A percentile compares a stretch with the other conserved stretches of the same genome.
Conservation (phyloP, 2,797 vertebrate species). For the Acrossocheilus wenchowensis region DNA sequence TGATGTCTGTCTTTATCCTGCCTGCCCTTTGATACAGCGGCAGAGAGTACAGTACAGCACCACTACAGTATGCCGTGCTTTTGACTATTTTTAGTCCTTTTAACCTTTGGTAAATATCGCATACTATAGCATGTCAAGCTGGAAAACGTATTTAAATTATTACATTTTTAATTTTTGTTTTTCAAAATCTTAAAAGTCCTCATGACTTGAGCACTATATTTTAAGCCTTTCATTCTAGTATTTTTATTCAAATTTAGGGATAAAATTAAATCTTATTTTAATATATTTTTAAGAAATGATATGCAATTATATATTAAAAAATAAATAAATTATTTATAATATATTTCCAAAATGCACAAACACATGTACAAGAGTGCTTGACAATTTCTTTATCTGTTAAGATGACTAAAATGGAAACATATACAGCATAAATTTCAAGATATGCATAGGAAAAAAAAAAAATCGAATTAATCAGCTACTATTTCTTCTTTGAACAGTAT, state of each 20-base stretch:
- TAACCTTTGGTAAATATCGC: background rate
- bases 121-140: background rate
- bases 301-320: too few relatives aligned
- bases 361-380: background rate
- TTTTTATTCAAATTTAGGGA: background rate
- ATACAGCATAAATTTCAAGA: background rate
- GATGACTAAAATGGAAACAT: background rate
- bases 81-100: background rate
- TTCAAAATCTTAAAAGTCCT: background rate
- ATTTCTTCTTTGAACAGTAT: background rate
- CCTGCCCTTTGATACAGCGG: conserved; percentile 43
- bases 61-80: background rate
- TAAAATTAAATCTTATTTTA: background rate
- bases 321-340: too few relatives aligned
- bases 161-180: background rate
- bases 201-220: background rate
- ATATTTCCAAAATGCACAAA: background rate
- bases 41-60: background rate
- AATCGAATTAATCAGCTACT: background rate
- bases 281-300: background rate
- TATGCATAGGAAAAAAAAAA: background rate
- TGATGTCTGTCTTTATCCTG: conserved; percentile 46
- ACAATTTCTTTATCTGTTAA: background rate
- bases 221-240: background rate
- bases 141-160: background rate